Evolutionary conservation across 1,140 invertebrate genomes (phyloP), one percentile per base, ranked within the genome.

Genomic region (Aplysia californica): DNA sequence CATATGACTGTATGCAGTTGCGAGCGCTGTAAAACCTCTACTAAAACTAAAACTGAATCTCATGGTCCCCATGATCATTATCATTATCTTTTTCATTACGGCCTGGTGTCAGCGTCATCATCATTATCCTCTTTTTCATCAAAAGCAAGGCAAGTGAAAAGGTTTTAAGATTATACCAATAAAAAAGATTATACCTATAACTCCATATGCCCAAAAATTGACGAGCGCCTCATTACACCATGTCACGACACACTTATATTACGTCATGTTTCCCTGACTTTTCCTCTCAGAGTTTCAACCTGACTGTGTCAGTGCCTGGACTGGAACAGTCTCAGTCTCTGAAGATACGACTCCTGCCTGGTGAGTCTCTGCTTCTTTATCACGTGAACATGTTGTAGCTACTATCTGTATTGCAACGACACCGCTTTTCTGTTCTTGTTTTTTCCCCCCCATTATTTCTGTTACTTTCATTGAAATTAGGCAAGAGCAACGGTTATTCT

Each of bases 261-360:
- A 6, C 56, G 36, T 29, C 15, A 21, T 33, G 2, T 75, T 66
- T 66, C 18, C 36, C 75, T 72, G 58, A 29, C 77, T 26, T 68
- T 72, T 78, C 76, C 67, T 31, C 78, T 83, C 79, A 89, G 87
- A 89, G 83, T 80, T 89, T 87, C 70, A 85, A 76, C 70, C 67
- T 89, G 26, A 82, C 72, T 21, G 83, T 90, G 0, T 82, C 78
- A 38, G 80, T 90, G 3, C 81, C 82, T 26, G 84, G 80, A 21
- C 76, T 89, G 56, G 82, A 84, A 44, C 78, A 86, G 39, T 66
- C 82, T 35, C 86, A 89, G 41, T 79, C 80, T 10, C 41, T 89
- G 66, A 90, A 90, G 76, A 87, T 90, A 1, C 81, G 88, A 26
- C 67, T 90, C 5, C 71, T 89, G 26, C 88, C 89, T 79, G 89